phyloP scores from a whole-genome alignment of 2,113 vertebrate species.

The Pachyramphus minor region DNA sequence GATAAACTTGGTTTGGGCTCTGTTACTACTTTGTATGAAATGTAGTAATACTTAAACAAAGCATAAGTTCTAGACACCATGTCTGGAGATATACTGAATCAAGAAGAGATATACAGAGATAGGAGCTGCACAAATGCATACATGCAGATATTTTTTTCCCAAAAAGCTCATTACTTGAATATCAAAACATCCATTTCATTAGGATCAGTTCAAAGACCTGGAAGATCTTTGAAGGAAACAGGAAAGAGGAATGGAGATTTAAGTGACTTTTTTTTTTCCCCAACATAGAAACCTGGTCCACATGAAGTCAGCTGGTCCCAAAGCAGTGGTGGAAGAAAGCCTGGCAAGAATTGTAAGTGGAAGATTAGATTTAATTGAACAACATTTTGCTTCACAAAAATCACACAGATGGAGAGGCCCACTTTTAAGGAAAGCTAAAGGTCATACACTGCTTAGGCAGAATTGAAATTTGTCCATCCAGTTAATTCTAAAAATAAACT shows the following conservation, averaged over 20 bases:
- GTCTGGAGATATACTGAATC: not conserved
- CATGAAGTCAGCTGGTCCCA: not conserved
- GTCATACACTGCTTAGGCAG: slow-evolving; percentile 19
- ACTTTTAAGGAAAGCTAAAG: slow-evolving; percentile 41
- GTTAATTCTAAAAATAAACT: slow-evolving; percentile 34
- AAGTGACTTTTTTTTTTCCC: not conserved
- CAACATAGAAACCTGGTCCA: not conserved
- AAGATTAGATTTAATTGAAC: slow-evolving; percentile 35
- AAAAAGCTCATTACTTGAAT: not conserved
- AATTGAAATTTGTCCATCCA: slow-evolving; percentile 38
- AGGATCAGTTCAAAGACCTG: not conserved
- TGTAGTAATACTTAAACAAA: not conserved
- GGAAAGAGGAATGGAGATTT: not conserved
- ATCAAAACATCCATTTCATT: not conserved
- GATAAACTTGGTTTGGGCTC: not conserved
- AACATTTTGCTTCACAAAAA: slow-evolving; percentile 6
- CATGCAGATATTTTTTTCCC: not conserved
- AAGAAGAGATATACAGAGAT: not conserved
- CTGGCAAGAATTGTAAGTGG: not conserved
- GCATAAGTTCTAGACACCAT: not conserved
- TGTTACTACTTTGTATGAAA: not conserved
- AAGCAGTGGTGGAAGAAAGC: not conserved
- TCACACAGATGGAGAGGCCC: slow-evolving; percentile 6
- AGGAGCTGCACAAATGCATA: not conserved
- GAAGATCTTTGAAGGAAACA: not conserved